A percentile compares a stretch with the other conserved stretches of the same genome.
These are phyloP conservation scores for Hypsopygia costalis DNA, from an alignment of 2,888 invertebrate genomes.

Conservation along the genomic window DNA sequence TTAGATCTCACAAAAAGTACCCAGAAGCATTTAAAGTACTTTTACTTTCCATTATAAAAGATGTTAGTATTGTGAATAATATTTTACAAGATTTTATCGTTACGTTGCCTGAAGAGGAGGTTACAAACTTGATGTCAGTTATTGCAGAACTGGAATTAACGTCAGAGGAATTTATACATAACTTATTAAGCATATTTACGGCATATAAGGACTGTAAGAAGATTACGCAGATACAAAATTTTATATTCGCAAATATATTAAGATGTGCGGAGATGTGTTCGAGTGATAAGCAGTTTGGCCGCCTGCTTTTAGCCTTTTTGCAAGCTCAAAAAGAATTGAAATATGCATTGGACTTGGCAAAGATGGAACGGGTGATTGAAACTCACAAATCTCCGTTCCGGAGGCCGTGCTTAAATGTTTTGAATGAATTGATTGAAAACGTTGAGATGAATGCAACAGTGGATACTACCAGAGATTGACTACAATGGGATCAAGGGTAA, in stretches of 20 bases:
- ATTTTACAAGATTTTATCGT: conserved; percentile 43
- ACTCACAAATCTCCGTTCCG: conserved; percentile 48
- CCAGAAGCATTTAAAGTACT: conserved; percentile 31
- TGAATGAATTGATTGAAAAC: conserved; percentile 31
- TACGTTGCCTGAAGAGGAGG: conserved; percentile 21
- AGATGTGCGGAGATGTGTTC: conserved; percentile 26
- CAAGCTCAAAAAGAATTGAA: conserved; percentile 35
- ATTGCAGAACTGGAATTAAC: conserved; percentile 33
- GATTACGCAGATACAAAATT: conserved; percentile 34
- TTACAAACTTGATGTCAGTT: neutral
- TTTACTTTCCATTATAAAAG: conserved; percentile 35
- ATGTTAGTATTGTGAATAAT: conserved; percentile 32
- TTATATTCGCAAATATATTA: conserved; percentile 31
- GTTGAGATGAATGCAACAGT: too few species aligned
- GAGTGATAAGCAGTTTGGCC: conserved; percentile 46
- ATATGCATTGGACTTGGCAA: conserved; percentile 10
- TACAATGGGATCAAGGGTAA: too few species aligned
- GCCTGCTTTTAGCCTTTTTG: conserved; percentile 42
- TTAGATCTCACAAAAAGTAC: conserved; percentile 30
- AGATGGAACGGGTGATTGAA: conserved; percentile 38
- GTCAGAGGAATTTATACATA: conserved; percentile 34
- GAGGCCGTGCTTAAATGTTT: conserved; percentile 42
- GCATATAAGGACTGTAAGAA: conserved; percentile 47
- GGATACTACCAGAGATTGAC: too few species aligned
- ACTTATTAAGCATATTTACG: conserved; percentile 40